Evolutionary conservation across 2,113 vertebrate species (phyloP).

Genomic region (Chauna torquata): DNA sequence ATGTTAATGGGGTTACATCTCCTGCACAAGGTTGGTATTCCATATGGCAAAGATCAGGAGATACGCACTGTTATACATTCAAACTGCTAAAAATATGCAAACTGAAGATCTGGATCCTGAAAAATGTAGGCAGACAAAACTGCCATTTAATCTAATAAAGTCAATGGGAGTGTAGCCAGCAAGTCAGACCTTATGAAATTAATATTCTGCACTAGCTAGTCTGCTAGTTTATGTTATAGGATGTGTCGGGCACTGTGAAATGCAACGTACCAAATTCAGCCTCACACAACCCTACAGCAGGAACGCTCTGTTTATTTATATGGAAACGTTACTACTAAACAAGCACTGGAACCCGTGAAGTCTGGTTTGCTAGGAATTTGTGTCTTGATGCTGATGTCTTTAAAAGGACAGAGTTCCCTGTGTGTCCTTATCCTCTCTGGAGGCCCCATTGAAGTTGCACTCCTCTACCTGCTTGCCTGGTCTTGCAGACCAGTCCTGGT

Average conservation of each 20-base stretch:
- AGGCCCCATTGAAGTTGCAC: not conserved
- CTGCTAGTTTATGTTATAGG: conserved; percentile 53
- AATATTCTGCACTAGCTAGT: conserved; percentile 41
- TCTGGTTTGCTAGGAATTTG: not conserved
- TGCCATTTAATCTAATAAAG: conserved; percentile 39
- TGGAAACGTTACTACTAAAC: conserved; percentile 11
- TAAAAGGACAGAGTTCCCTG: not conserved
- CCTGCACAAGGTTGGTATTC: not conserved
- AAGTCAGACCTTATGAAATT: conserved; percentile 24
- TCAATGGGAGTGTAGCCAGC: conserved; percentile 21
- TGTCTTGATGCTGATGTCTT: not conserved
- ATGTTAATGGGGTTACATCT: not conserved
- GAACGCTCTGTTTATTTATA: conserved; percentile 27
- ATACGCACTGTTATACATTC: not conserved
- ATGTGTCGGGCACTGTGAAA: not conserved
- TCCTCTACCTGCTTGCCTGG: not conserved
- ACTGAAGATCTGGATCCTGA: not conserved
- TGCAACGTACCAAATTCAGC: not conserved
- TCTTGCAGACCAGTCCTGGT: no score
- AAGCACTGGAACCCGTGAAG: conserved; percentile 10
- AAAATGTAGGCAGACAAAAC: conserved; percentile 1
- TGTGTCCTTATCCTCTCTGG: fast-evolving
- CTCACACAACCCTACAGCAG: not conserved
- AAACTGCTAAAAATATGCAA: not conserved
- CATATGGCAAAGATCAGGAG: not conserved